Evolutionary conservation across 2,797 vertebrate species (phyloP).

Genomic region (Aeoliscus strigatus): DNA sequence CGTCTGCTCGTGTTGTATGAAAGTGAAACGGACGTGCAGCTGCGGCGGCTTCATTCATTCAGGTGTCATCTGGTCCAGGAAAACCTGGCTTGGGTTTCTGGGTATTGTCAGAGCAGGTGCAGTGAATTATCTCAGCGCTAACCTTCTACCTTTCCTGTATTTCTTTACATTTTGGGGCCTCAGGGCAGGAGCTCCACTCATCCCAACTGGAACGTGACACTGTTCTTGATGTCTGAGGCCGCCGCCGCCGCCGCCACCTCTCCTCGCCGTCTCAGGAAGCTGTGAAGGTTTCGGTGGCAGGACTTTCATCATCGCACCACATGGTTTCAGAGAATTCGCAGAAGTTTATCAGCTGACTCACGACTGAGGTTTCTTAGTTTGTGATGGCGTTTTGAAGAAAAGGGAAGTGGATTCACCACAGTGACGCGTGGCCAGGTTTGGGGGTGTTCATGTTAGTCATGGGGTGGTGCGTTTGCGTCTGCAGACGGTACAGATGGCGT

Average conservation of each 20-base stretch:
- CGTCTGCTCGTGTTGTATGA: not conserved
- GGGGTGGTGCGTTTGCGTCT: constrained; percentile 34
- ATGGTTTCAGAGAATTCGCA: constrained; percentile 24
- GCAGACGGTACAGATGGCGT: too few species aligned
- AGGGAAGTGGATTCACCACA: constrained; percentile 43
- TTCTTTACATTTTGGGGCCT: constrained; percentile 28
- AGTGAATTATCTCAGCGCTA: constrained; percentile 49
- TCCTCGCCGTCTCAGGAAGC: constrained; percentile 19
- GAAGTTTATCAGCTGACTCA: constrained; percentile 50
- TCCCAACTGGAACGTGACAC: constrained; percentile 35
- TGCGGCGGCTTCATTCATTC: constrained; percentile 42
- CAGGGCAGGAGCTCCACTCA: constrained; percentile 31
- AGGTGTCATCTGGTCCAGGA: constrained; percentile 51
- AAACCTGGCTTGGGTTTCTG: constrained; percentile 48
- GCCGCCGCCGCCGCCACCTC: too few species aligned
- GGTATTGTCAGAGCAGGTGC: constrained; percentile 61
- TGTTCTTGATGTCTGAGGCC: constrained; percentile 12
- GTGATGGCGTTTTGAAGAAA: constrained; percentile 45
- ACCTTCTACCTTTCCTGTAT: constrained; percentile 24
- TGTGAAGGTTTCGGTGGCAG: not conserved
- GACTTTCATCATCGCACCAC: constrained; percentile 16
- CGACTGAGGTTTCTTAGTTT: constrained; percentile 13
- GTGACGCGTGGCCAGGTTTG: constrained; percentile 6
- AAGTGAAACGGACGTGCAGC: constrained; percentile 32
- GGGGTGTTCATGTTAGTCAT: constrained; percentile 1